Evolutionary conservation across 1,140 invertebrate species (phyloP), one percentile per base, ranked within the genome.

Genomic region (Drosophila bocki): DNA sequence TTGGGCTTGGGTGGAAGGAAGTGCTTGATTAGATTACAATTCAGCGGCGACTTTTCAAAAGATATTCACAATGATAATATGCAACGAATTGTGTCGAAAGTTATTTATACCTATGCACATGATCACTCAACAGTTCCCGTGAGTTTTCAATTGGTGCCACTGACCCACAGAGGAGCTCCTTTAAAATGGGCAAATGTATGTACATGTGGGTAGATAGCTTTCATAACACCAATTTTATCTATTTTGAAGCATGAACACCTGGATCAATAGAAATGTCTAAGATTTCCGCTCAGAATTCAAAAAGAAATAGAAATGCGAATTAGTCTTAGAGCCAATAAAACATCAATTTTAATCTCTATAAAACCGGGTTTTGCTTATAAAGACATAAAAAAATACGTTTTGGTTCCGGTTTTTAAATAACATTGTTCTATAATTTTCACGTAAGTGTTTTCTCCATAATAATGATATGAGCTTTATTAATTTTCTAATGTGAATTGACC

Each of bases 21-120:
- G 59, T 71, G 42, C 69, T 76, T 71, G 79, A 82, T 86, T 87
- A 87, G 70, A 87, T 76, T 82, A 65, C 57, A 61, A 83, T 80
- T 56, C 53, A 51, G 45, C 26, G 60, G 51, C 71, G 51, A 35
- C 37, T 60, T 68, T 61, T 81, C 29, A 65, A 82, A 72, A 80
- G 61, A 71, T 45, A 60, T 63, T 47, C 42, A 56, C 33, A 78
- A 35, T 50, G 33, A 45, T 42, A 42, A 61, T 59, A 22, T 58
- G 42, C 39, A 58, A 12, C 32, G n/a, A 65, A 77, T 60, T 59
- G 56, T 68, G 44, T 45, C 47, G 56, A 59, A 59, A 54, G 6
- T 45, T 64, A 63, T 64, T 53, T 64, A 45, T 37, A 54, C 37
- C 22, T 33, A 50, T 53, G 62, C 32, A 48, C 26, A 53, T 32